Evolutionary conservation across 2,888 invertebrate species (phyloP), one percentile per base, ranked within the genome.

Genomic region (Odontocolon sp.): DNA sequence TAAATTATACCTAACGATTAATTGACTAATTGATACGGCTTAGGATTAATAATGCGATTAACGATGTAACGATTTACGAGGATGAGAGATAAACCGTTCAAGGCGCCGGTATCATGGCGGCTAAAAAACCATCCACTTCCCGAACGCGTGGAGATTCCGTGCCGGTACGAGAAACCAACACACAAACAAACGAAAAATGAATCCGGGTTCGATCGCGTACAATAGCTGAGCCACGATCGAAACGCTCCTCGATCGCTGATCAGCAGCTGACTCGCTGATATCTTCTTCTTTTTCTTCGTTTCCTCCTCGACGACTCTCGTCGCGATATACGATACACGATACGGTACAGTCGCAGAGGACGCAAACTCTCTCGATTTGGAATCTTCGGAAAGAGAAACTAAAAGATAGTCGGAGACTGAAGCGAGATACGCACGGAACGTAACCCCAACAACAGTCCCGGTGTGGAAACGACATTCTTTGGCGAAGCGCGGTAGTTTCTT

Each of bases 401-500:
- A 59, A 72, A 69, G 66, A 80, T 74, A 69, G 75, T 63, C 54
- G 67, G 40, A 74, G 56, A 56, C 61, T 72, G 61, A 69, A 70
- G 61, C 59, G 52, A 50, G 57, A 67, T 63, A 68, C 61, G 50
- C 72, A 72, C 63, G 72, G 57, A 66, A 77, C 42, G 45, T 45
- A 45, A 56, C 38, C 23, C 38, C 26, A 40, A 36, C 45, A 28
- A 68, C 83, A 83, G 83, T 82, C 84, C 86, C 86, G 85, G 85
- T 85, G 84, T 84, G 86, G 85, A 86, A 85, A 82, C 83, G 83
- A 84, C 82, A 81, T 86, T 85, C 83, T 84, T 86, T 85, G 85
- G 85, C 82, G 84, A 88, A 87, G 88, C 87, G 89, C 88, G 90
- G 87, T 89, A 88, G 89, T 89, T 90, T 90, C 89, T 90, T 89